A percentile compares a stretch with the other conserved stretches of the same genome.
Conservation (phyloP, 2,888 invertebrate species). For the Phymatocera aterrima region DNA sequence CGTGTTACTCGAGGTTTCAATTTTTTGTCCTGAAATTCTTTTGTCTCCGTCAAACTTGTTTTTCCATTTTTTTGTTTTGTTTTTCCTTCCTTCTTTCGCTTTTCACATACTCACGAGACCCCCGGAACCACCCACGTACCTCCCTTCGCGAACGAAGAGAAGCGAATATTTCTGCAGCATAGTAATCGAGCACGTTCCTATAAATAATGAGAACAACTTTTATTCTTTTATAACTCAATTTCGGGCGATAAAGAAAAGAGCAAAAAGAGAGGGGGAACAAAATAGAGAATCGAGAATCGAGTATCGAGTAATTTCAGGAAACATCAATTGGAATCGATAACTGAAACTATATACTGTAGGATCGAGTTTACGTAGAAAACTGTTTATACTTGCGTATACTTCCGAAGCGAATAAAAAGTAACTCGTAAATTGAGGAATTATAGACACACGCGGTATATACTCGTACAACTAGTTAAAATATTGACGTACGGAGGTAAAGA, state of each 20-base stretch:
- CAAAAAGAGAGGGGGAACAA: too few species aligned
- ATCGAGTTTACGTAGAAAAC: not conserved
- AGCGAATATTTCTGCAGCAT: not conserved
- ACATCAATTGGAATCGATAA: not conserved
- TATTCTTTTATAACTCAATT: not conserved
- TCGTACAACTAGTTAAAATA: conserved; percentile 17
- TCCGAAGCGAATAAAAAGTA: not conserved
- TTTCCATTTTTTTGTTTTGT: not conserved
- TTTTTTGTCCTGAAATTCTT: conserved; percentile 36
- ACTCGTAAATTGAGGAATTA: not conserved
- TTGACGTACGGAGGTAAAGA: not conserved
- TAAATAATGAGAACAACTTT: not conserved
- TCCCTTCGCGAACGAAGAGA: not conserved
- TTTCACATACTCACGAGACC: not conserved
- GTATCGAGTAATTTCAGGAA: not conserved
- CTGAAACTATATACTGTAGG: too few species aligned
- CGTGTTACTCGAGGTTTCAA: conserved; percentile 46
- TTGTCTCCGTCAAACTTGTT: conserved; percentile 16
- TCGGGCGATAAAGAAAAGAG: too few species aligned
- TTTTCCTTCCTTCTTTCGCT: not conserved
- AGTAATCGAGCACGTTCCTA: not conserved
- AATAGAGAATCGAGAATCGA: not conserved
- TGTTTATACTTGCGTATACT: not conserved
- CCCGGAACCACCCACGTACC: not conserved
- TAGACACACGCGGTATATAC: too few species aligned